Percentiles rank a stretch among this genome's conserved stretches.
phyloP scores from a whole-genome alignment of 2,113 vertebrate species.

The Rynchops niger region DNA sequence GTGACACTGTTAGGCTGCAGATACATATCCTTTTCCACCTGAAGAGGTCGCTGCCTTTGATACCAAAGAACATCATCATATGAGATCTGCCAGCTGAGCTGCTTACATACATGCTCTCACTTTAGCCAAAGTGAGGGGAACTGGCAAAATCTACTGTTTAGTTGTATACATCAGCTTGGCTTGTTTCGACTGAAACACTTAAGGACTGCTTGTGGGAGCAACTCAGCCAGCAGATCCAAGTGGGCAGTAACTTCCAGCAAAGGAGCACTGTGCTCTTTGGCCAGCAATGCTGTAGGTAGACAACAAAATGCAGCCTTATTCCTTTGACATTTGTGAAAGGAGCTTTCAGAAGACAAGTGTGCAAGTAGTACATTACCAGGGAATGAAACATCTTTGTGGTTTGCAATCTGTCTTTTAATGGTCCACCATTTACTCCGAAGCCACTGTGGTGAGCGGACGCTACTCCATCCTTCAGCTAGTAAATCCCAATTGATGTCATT shows the following conservation, averaged over 20 bases:
- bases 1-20: neutral
- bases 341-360: neutral
- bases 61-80: neutral
- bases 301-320: neutral
- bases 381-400: constrained; percentile 97
- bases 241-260: neutral
- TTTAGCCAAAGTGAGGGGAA: neutral
- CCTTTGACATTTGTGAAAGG: neutral
- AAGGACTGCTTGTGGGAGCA: neutral
- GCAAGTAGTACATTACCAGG: constrained; percentile 76
- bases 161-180: neutral
- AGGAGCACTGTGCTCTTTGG: neutral
- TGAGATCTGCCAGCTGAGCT: constrained; percentile 16
- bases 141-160: neutral
- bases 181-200: neutral
- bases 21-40: neutral
- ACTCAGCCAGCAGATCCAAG: neutral
- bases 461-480: constrained; percentile 94
- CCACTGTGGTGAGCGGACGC: constrained; percentile 97
- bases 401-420: constrained; percentile 97
- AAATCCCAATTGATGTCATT: constrained; percentile 97
- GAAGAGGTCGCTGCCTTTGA: constrained; percentile 27
- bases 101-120: neutral
- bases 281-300: neutral
- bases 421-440: constrained; percentile 99